Evolutionary conservation across 2,888 invertebrate species (phyloP), one percentile per base, ranked within the genome.

Genomic region (Vanessa cardui): DNA sequence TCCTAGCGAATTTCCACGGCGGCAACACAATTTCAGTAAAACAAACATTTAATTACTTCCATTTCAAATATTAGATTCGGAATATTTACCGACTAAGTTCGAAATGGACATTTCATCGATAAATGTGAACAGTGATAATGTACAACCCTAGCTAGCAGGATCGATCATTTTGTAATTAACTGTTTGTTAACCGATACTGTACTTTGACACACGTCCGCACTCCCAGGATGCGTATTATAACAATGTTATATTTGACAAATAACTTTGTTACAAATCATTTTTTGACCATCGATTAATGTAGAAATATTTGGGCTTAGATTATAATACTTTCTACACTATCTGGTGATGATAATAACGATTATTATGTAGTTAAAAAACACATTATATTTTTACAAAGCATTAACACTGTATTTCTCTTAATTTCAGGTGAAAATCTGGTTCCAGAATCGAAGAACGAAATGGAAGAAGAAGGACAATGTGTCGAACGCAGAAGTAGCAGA

Each of bases 401-500:
- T 70, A 70, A 76, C n/a, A 6, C n/a, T 54, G 0, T 49, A 76
- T 49, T 60, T 16, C 44, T 70, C 9, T 66, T 16, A 33, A 73
- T 80, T 94, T 49, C 94, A 97, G 97, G 97, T 97, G 78, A 97
- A 97, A 91, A 97, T 97, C 76, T 97, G 97, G 97, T 97, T 97
- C 87, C 97, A 97, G 90, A 97, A 97, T 85, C 94, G 97, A 77
- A 87, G 93, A 85, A 93, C 93, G 66, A 93, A 93, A 78, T 93
- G 98, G 87, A 98, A 98, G 92, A 98, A 98, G 86, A 98, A 98
- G 85, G 98, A 98, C 89, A 98, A 98, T 90, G 96, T 98, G 65
- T 95, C 96, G 70, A 97, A 97, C 84, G 96, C 97, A 20, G 98
- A 98, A 86, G 97, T 96, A 2, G 96, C 97, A 0, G 98, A 97